Conservation (phyloP, 2,113 vertebrate genomes). For the Proterorhinus semilunaris region DNA sequence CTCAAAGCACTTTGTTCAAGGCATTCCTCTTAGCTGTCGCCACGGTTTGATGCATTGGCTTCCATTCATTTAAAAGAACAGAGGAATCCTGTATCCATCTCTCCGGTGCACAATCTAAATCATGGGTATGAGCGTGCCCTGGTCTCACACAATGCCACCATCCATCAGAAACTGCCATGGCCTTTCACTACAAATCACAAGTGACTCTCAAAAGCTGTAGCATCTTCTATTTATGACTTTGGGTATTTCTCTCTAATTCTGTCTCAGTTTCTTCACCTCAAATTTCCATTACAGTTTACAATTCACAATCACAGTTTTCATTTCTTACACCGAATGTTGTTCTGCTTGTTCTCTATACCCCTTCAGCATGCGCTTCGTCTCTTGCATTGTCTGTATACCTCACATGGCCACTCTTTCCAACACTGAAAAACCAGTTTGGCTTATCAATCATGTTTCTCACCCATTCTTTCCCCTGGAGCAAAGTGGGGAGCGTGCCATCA, state of each 20-base stretch:
- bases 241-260: conserved; percentile 10
- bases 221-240: conserved; percentile 21
- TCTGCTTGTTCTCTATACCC: conserved; percentile 44
- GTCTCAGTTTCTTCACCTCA: not conserved
- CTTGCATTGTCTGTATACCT: conserved; percentile 24
- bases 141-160: conserved; percentile 36
- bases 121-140: conserved; percentile 27
- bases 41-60: conserved; percentile 9
- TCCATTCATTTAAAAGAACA: conserved; percentile 26
- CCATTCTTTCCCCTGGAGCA: conserved; percentile 54
- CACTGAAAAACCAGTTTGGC: conserved; percentile 56
- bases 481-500: conserved; percentile 55
- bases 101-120: conserved; percentile 30
- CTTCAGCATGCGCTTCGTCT: conserved; percentile 15
- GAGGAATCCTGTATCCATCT: conserved; percentile 14
- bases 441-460: conserved; percentile 67
- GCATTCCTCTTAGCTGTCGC: conserved; percentile 5
- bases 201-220: conserved; percentile 24
- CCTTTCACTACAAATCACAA: conserved; percentile 47
- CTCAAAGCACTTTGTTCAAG: not conserved
- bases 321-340: conserved; percentile 19
- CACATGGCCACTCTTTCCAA: conserved; percentile 38
- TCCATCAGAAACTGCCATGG: conserved; percentile 41
- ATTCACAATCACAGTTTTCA: not conserved
- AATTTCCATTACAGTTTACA: not conserved